These are phyloP conservation scores for Ctenosaura bakeri DNA, from an alignment of 2,797 vertebrate species.

Conservation along the genomic window DNA sequence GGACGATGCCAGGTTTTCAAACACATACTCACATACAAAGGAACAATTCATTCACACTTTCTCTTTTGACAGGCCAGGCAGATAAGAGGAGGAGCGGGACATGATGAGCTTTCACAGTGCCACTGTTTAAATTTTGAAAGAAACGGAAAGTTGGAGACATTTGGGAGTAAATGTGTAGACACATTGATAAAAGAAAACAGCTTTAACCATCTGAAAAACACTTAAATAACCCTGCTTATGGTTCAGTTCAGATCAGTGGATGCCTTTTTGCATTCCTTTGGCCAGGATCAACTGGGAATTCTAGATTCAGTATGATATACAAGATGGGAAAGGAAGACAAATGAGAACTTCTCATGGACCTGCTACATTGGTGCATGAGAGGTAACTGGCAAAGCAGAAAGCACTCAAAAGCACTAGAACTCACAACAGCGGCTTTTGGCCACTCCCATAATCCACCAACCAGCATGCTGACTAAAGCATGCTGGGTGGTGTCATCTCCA, in stretches of 20 bases:
- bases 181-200: background rate
- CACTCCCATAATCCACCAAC: too few species aligned
- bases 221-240: background rate
- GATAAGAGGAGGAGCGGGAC: background rate
- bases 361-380: background rate
- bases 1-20: background rate
- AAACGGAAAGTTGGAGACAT: background rate
- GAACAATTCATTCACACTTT: background rate
- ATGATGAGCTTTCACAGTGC: background rate
- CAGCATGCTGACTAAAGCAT: too few species aligned
- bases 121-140: background rate
- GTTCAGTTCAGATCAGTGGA: background rate
- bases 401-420: too few species aligned
- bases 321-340: background rate
- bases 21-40: background rate
- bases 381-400: background rate
- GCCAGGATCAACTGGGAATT: background rate
- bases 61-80: background rate
- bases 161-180: background rate
- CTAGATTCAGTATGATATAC: fast-evolving
- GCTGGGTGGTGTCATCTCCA: too few species aligned
- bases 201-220: background rate
- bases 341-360: background rate
- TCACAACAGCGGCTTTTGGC: background rate
- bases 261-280: background rate